Evolutionary conservation across 92 coral and sea anemone genomes (phyloP).

Genomic region (Epizoanthus illoricatus): DNA sequence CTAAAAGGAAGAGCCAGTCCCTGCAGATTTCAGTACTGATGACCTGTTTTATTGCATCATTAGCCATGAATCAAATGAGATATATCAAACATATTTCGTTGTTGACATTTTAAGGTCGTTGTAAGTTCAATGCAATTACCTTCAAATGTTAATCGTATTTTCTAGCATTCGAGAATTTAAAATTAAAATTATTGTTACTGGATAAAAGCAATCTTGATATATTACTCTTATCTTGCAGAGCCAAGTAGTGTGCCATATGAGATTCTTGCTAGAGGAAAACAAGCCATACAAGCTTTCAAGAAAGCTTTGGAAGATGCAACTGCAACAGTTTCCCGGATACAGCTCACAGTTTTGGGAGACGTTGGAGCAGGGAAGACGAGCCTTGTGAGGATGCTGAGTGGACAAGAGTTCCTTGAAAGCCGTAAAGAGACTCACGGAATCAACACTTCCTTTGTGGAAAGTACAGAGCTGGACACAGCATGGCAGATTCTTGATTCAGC

Average conservation of each 20-base stretch:
- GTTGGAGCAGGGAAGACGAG: slow-evolving; percentile 76
- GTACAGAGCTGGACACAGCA: slow-evolving; percentile 58
- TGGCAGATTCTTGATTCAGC: slow-evolving; percentile 58
- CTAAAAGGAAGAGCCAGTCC: too few species aligned
- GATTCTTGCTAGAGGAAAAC: slow-evolving; percentile 69
- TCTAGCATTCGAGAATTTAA: too few species aligned
- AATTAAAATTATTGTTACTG: too few species aligned
- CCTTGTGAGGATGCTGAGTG: slow-evolving; percentile 66
- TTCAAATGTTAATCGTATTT: too few species aligned
- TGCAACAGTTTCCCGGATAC: slow-evolving; percentile 58
- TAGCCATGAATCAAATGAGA: too few species aligned
- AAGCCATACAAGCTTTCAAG: slow-evolving; percentile 55
- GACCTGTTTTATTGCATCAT: too few species aligned
- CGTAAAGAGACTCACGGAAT: slow-evolving; percentile 71
- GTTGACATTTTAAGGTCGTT: too few species aligned
- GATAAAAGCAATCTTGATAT: too few species aligned
- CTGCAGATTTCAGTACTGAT: too few species aligned
- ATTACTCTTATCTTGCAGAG: slow-evolving; percentile 4
- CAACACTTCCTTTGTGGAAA: slow-evolving; percentile 61
- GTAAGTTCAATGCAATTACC: too few species aligned
- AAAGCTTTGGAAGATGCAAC: slow-evolving; percentile 60
- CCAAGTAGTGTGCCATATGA: slow-evolving; percentile 58
- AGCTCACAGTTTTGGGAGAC: slow-evolving; percentile 67
- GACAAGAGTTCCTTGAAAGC: slow-evolving; percentile 45
- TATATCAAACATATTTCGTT: too few species aligned